Evolutionary conservation across 2,888 invertebrate species (phyloP).

Genomic region (Drosophila anceps): DNA sequence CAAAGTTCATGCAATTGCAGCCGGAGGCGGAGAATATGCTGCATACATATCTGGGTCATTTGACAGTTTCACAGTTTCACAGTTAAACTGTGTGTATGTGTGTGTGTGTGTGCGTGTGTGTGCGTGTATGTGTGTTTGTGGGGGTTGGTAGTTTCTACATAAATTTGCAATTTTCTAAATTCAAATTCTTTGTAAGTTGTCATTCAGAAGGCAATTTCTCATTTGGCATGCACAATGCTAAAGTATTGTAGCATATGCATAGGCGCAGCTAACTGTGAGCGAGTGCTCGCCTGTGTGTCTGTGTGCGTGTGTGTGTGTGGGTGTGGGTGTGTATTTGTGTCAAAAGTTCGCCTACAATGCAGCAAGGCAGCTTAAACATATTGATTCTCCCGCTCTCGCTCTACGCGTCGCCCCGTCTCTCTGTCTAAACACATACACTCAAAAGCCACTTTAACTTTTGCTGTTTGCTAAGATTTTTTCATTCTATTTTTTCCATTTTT

Average conservation of each 20-base stretch:
- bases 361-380: conserved; percentile 69
- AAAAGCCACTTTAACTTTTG: conserved; percentile 72
- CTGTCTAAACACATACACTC: conserved; percentile 33
- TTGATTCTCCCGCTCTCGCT: conserved; percentile 51
- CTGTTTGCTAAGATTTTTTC: conserved; percentile 71
- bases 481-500: conserved; percentile 35
- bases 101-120: conserved; percentile 7
- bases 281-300: neutral
- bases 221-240: conserved; percentile 71
- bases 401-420: neutral
- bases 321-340: conserved; percentile 35
- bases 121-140: conserved; percentile 12
- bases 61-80: conserved; percentile 35
- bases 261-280: conserved; percentile 45
- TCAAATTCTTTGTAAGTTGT: conserved; percentile 82
- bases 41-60: conserved; percentile 48
- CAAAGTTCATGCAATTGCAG: conserved; percentile 29
- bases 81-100: conserved; percentile 14
- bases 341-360: conserved; percentile 64
- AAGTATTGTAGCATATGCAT: conserved; percentile 65
- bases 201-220: conserved; percentile 78
- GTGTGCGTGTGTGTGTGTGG: neutral
- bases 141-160: conserved; percentile 63
- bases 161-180: conserved; percentile 80
- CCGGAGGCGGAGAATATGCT: conserved; percentile 6